Evolutionary conservation across 2,113 vertebrate species (phyloP).

Genomic region (Lathamus discolor): DNA sequence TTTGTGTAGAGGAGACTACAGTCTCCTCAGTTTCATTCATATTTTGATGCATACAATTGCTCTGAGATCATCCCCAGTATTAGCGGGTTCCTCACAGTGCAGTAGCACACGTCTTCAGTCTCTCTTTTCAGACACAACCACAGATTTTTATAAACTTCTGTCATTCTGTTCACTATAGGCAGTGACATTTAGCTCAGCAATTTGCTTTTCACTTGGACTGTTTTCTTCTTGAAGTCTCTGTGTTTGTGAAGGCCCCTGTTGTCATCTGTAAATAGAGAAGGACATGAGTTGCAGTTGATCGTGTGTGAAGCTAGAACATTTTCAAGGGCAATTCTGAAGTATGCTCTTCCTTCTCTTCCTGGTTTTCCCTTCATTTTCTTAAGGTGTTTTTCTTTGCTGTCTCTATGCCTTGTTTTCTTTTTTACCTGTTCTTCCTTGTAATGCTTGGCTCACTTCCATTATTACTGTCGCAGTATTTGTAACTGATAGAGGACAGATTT

Average conservation of each 20-base stretch:
- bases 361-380: not conserved
- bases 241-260: not conserved
- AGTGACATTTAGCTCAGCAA: constrained; percentile 18
- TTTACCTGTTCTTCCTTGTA: not conserved
- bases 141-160: not conserved
- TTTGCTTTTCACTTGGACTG: not conserved
- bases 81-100: not conserved
- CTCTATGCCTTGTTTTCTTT: not conserved
- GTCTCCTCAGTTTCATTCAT: not conserved
- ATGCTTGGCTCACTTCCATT: not conserved
- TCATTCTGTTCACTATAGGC: not conserved
- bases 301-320: not conserved
- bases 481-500: not conserved
- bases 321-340: not conserved
- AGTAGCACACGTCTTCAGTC: not conserved
- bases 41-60: not conserved
- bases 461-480: not conserved
- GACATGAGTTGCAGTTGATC: not conserved
- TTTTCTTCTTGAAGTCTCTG: not conserved
- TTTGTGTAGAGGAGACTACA: not conserved
- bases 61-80: not conserved
- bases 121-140: not conserved
- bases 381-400: not conserved
- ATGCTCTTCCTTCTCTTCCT: not conserved
- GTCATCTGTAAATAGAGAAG: not conserved